Evolutionary conservation across 1,140 invertebrate genomes (phyloP), one percentile per base, ranked within the genome.

Genomic region (Hypothenemus hampei): DNA sequence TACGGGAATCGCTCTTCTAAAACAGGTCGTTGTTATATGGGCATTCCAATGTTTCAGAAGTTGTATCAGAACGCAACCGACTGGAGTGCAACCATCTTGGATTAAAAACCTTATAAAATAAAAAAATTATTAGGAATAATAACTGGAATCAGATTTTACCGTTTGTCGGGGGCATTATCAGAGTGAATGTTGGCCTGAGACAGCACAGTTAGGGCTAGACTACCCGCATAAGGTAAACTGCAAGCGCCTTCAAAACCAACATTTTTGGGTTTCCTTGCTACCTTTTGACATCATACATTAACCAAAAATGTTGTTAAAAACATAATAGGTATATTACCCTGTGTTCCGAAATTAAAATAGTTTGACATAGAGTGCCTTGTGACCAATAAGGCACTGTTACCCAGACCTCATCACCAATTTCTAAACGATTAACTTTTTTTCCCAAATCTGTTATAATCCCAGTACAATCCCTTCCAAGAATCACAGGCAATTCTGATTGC

Each of bases 51-150:
- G 68, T 59, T 81, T 81, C 31, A 84, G 71, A 29, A 89, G 67
- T 71, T 90, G 86, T 39, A 84, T 79, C 29, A 86, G 75, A 60
- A 87, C 78, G 62, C 83, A 84, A 20, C 86, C 86, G 18, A 85
- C 75, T 13, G 85, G 81, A 18, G 82, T 85, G 58, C 79, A 79
- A 18, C 83, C 86, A 37, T 79, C 84, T 65, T 81, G 78, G 45
- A 90, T 72, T 10, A 90, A 73, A 49, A 88, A 72, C 62, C 87
- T 87, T 52, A 37, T 29, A 35, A 31, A 8, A 31, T 7, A 47
- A 29, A 31, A n/a, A 47, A 47, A 29, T 29, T 29, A 18, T 11
- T 47, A 16, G 7, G 4, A 29, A 31, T 31, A 40, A n/a, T 5
- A 24, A 53, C 16, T 15, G 21, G n/a, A 29, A 29, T 7, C 26